Percentiles rank a stretch among this genome's conserved stretches.
phyloP scores from a whole-genome alignment of 2,888 invertebrate genomes.

The Ormyrus labotus region DNA sequence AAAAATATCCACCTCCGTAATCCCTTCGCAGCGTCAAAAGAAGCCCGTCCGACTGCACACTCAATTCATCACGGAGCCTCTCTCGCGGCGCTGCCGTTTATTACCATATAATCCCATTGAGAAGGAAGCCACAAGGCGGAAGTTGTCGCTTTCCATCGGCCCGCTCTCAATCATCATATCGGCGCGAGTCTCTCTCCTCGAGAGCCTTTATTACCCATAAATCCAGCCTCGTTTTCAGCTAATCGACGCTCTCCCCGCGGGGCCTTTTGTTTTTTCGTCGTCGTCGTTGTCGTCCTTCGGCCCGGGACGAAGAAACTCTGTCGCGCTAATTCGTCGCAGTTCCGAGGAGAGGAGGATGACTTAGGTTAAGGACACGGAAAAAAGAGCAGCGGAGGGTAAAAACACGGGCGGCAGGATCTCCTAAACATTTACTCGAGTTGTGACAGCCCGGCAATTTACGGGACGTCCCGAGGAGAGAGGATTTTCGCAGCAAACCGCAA shows the following conservation, averaged over 20 bases:
- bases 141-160: slow-evolving; percentile 9
- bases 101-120: slow-evolving; percentile 45
- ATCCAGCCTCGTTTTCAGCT: too few species aligned
- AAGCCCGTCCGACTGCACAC: neutral
- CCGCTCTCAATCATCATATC: too few species aligned
- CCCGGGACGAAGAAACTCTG: too few species aligned
- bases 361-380: neutral
- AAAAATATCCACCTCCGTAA: slow-evolving; percentile 33
- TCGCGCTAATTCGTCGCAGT: neutral
- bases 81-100: slow-evolving; percentile 27
- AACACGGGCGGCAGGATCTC: too few species aligned
- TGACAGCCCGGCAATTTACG: slow-evolving; percentile 52
- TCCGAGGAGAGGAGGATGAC: neutral
- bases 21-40: slow-evolving; percentile 18
- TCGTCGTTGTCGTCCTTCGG: too few species aligned
- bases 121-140: slow-evolving; percentile 22
- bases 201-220: too few species aligned
- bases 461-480: slow-evolving; percentile 26
- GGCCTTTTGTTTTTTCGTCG: too few species aligned
- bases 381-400: neutral
- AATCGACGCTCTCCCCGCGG: too few species aligned
- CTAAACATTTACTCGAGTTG: slow-evolving; percentile 45
- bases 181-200: too few species aligned
- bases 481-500: neutral
- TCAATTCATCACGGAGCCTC: neutral